Evolutionary conservation across 2,888 invertebrate genomes (phyloP), one percentile per base, ranked within the genome.

Genomic region (Sarcophaga carnaria): DNA sequence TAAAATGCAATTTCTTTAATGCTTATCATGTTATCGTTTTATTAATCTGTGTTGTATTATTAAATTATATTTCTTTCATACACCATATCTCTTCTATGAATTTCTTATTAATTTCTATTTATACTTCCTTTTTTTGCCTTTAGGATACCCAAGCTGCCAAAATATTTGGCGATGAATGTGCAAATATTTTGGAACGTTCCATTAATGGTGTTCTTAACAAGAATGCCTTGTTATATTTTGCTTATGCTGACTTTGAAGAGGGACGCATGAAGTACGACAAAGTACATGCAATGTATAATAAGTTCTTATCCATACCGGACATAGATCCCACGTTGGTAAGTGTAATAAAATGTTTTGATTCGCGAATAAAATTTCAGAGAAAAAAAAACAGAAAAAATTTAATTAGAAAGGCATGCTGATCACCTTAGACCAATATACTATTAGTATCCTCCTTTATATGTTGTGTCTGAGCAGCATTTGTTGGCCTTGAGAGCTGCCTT

Each of bases 171-270:
- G 99, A 99, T 92, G 99, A 99, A 92, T 98, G 98, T 25, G 97
- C 98, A 0, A 97, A 97, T 59, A 97, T 99, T 92, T 98, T 98
- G 92, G 99, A 99, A 92, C 95, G 99, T 54, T 99, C 99, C 0
- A 98, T 98, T 1, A 96, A 95, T 80, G 97, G 98, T 0, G 95
- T 99, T 0, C 94, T 99, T 80, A 97, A 97, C 86, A 97, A 97
- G 88, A 99, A 98, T 92, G 97, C 98, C 93, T 94, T 99, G 72
- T 93, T 99, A 25, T 99, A 99, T 93, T 99, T 99, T 94, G 99
- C 99, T 0, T 99, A 99, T 92, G 99, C 99, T 0, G 99, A 99
- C 94, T 99, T 99, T 91, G 99, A 99, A 93, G 99, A 99, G 94
- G 97, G 98, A 67, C 95, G 99, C 60, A 95, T 99, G 92, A 98